Evolutionary conservation across 92 coral and sea anemone species (phyloP).

Genomic region (Zoanthus gigantus): DNA sequence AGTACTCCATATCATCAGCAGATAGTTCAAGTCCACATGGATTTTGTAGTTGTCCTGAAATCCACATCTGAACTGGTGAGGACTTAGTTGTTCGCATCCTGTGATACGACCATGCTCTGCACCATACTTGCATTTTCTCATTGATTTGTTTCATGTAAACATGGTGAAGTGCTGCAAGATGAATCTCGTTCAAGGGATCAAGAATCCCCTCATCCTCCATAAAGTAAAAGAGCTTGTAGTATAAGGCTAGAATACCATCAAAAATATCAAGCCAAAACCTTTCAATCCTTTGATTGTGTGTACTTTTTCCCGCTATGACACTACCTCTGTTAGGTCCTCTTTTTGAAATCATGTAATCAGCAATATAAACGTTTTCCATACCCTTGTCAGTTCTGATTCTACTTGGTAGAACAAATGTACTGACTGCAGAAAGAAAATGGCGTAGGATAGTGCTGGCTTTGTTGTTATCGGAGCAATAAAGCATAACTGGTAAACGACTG

Average conservation of each 20-base stretch:
- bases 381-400: slow-evolving; percentile 82
- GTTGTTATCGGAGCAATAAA: slow-evolving; percentile 71
- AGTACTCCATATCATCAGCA: slow-evolving; percentile 47
- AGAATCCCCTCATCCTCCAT: slow-evolving; percentile 78
- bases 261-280: slow-evolving; percentile 78
- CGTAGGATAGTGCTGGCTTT: slow-evolving; percentile 68
- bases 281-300: slow-evolving; percentile 75
- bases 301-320: slow-evolving; percentile 70
- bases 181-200: slow-evolving; percentile 71
- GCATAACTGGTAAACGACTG: slow-evolving; percentile 35
- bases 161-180: slow-evolving; percentile 74
- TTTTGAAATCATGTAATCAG: slow-evolving; percentile 78
- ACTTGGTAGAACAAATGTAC: slow-evolving; percentile 80
- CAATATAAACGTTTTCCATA: slow-evolving; percentile 74
- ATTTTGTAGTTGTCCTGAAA: slow-evolving; percentile 75
- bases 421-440: slow-evolving; percentile 67
- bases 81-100: slow-evolving; percentile 81
- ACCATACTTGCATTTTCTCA: slow-evolving; percentile 42
- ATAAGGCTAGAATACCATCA: slow-evolving; percentile 74
- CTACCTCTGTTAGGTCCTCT: slow-evolving; percentile 81
- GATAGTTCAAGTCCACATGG: slow-evolving; percentile 66
- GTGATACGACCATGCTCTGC: slow-evolving; percentile 78
- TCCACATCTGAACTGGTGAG: slow-evolving; percentile 72
- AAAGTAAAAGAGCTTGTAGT: slow-evolving; percentile 76
- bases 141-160: slow-evolving; percentile 67